phyloP scores from a whole-genome alignment of 2,888 invertebrate genomes.

The Mimas tiliae region DNA sequence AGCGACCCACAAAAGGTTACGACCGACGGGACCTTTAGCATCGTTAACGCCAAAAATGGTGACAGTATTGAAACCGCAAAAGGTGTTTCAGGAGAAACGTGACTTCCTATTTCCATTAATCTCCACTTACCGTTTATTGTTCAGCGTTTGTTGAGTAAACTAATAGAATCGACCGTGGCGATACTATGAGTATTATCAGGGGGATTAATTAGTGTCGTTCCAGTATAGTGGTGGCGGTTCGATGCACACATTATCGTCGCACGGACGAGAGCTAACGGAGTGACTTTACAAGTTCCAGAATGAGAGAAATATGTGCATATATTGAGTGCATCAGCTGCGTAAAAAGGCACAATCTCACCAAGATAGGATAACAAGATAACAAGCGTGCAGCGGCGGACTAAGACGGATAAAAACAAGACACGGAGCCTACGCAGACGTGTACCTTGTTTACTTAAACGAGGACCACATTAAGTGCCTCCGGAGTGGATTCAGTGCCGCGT shows the following conservation, averaged over 20 bases:
- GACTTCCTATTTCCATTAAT: slow-evolving; percentile 69
- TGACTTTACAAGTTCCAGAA: slow-evolving; percentile 48
- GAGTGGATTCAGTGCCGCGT: slow-evolving; percentile 42
- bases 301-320: slow-evolving; percentile 62
- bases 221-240: slow-evolving; percentile 7
- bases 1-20: slow-evolving; percentile 57
- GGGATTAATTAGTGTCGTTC: slow-evolving; percentile 13
- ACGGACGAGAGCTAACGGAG: slow-evolving; percentile 32
- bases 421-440: slow-evolving; percentile 72
- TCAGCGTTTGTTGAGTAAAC: slow-evolving; percentile 1
- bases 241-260: slow-evolving; percentile 26
- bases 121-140: slow-evolving; percentile 52
- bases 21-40: slow-evolving; percentile 59
- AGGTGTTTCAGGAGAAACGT: slow-evolving; percentile 66
- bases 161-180: slow-evolving; percentile 20
- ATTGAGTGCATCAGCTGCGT: slow-evolving; percentile 65
- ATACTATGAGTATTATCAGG: slow-evolving; percentile 18
- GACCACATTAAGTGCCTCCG: slow-evolving; percentile 51
- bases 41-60: slow-evolving; percentile 70
- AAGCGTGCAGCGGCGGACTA: slow-evolving; percentile 75
- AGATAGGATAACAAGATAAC: slow-evolving; percentile 85
- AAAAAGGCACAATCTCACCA: slow-evolving; percentile 80
- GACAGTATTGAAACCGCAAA: slow-evolving; percentile 63
- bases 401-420: slow-evolving; percentile 80
- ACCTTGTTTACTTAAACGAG: slow-evolving; percentile 83